These are phyloP conservation scores for Pteromalus puparum DNA, from an alignment of 1,140 invertebrate genomes.

Conservation along the genomic window DNA sequence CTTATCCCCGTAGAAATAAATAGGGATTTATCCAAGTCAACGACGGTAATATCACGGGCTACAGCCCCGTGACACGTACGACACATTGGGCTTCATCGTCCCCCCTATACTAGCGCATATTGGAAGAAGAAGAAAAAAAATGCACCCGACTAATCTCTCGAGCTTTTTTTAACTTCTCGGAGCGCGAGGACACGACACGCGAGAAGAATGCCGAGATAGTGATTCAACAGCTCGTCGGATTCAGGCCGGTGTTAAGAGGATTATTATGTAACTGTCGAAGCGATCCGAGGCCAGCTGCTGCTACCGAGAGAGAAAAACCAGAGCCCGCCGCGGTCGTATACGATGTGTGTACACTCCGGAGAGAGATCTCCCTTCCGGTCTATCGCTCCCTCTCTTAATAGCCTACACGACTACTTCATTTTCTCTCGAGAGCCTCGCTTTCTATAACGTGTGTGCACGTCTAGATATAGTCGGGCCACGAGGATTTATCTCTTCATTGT, in stretches of 20 bases:
- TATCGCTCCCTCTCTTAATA: conserved; percentile 41
- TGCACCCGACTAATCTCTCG: conserved; percentile 29
- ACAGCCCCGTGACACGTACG: background rate
- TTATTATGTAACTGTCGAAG: conserved; percentile 63
- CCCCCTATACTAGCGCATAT: background rate
- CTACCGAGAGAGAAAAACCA: background rate
- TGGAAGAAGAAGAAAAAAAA: conserved; percentile 19
- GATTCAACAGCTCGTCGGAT: conserved; percentile 9
- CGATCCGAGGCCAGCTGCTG: conserved; percentile 40
- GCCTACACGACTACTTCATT: conserved; percentile 58
- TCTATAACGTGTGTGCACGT: background rate
- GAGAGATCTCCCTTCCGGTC: conserved; percentile 30
- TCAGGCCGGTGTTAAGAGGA: conserved; percentile 56
- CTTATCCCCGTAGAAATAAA: conserved; percentile 35
- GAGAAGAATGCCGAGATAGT: conserved; percentile 36
- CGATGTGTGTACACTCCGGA: background rate
- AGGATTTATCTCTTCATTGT: conserved; percentile 51
- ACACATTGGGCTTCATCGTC: background rate
- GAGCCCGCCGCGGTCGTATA: background rate
- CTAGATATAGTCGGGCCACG: background rate
- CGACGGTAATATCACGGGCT: conserved; percentile 10
- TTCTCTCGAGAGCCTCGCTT: conserved; percentile 40
- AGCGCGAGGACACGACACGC: background rate
- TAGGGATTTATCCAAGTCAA: conserved; percentile 36
- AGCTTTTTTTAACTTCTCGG: conserved; percentile 27